A percentile compares a stretch with the other conserved stretches of the same genome.
Conservation (phyloP, 2,797 vertebrate species). For the Enteromius viviparus region DNA sequence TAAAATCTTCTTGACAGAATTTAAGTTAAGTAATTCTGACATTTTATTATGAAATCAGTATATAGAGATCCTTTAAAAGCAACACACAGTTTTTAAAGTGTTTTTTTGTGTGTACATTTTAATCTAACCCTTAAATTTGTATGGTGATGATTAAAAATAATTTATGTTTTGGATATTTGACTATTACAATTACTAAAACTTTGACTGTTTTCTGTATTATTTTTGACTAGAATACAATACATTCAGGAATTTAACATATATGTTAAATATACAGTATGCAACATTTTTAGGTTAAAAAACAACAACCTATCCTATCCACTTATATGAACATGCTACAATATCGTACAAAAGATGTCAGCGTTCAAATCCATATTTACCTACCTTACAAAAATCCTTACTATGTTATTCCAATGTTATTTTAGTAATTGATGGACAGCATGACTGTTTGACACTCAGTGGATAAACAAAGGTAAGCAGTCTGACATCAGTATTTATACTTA, state of each 20-base stretch:
- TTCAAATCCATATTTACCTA: constrained; percentile 11
- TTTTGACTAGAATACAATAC: not conserved
- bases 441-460: constrained; percentile 18
- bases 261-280: not conserved
- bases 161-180: not conserved
- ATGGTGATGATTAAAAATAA: not conserved
- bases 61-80: not conserved
- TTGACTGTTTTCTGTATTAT: not conserved
- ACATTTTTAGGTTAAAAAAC: not conserved
- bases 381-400: constrained; percentile 15
- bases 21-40: not conserved
- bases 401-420: constrained; percentile 3
- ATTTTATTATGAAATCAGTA: not conserved
- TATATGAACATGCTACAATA: not conserved
- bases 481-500: constrained; percentile 48
- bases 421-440: constrained; percentile 7
- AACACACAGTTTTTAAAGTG: not conserved
- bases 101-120: not conserved
- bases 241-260: not conserved
- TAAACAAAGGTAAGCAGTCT: constrained; percentile 25
- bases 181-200: not conserved
- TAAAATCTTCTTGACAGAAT: not conserved
- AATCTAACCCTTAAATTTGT: not conserved
- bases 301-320: no score
- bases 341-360: not conserved